These are phyloP conservation scores for Ichneumon xanthorius DNA, from an alignment of 2,888 invertebrate genomes.

Conservation along the genomic window DNA sequence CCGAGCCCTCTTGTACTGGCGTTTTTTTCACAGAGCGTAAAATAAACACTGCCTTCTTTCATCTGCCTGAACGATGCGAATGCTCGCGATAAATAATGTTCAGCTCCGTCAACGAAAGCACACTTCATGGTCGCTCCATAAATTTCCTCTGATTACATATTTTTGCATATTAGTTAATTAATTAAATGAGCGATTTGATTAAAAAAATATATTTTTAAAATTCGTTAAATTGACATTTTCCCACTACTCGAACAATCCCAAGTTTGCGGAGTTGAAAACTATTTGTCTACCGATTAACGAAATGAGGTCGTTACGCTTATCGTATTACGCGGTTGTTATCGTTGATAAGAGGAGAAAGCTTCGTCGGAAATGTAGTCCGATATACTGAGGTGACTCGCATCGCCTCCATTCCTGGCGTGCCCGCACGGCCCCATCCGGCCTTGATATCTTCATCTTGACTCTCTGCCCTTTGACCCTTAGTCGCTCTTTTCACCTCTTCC, in stretches of 20 bases:
- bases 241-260: no score
- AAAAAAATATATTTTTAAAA: no score
- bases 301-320: no score
- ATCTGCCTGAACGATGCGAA: background rate
- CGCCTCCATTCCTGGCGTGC: background rate
- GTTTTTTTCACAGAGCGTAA: background rate
- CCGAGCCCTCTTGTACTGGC: no score
- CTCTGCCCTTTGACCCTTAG: constrained; percentile 31
- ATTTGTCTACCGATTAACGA: no score
- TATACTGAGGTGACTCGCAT: constrained; percentile 3
- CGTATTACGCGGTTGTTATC: background rate
- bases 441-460: constrained; percentile 39
- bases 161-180: no score
- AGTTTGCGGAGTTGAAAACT: no score
- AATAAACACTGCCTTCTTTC: background rate
- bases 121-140: background rate
- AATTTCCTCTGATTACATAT: no score
- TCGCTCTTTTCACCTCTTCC: constrained; percentile 31
- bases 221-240: no score
- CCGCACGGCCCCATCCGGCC: constrained; percentile 4
- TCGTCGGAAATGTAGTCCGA: background rate
- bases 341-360: background rate
- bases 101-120: background rate
- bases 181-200: no score
- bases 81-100: background rate